These are phyloP conservation scores for Ahaetulla prasina DNA, from an alignment of 2,113 vertebrate species.

Conservation along the genomic window DNA sequence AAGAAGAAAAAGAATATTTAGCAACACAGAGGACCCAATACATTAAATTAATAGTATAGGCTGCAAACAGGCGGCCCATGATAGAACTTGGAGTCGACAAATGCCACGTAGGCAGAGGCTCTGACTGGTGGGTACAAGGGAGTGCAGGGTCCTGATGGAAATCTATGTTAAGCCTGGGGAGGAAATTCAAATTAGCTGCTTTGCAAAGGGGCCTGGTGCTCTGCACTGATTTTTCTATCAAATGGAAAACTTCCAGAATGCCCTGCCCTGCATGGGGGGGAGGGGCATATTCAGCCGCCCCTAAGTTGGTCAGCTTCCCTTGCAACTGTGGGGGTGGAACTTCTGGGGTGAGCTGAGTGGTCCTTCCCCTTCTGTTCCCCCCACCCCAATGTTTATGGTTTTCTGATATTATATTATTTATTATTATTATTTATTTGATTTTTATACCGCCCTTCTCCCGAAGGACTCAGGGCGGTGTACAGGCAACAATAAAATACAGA, in stretches of 20 bases:
- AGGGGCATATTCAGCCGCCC: background rate
- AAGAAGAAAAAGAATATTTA: background rate
- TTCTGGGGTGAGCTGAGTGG: background rate
- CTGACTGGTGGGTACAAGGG: background rate
- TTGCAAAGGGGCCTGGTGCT: background rate
- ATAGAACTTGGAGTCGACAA: background rate
- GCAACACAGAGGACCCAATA: background rate
- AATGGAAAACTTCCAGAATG: background rate
- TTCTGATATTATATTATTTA: no score
- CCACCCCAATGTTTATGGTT: background rate
- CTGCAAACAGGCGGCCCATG: background rate
- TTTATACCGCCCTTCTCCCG: no score
- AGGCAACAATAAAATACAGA: no score
- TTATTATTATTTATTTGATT: no score
- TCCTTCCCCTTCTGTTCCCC: background rate
- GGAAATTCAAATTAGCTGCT: background rate
- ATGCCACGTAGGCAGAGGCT: background rate
- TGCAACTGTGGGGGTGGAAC: background rate
- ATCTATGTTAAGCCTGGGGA: background rate
- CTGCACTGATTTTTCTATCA: background rate
- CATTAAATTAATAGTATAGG: background rate
- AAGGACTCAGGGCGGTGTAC: no score
- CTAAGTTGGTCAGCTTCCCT: background rate
- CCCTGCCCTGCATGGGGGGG: background rate
- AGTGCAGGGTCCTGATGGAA: background rate